Evolutionary conservation across 2,113 vertebrate species (phyloP).

Genomic region (Sphyrna mokarran): DNA sequence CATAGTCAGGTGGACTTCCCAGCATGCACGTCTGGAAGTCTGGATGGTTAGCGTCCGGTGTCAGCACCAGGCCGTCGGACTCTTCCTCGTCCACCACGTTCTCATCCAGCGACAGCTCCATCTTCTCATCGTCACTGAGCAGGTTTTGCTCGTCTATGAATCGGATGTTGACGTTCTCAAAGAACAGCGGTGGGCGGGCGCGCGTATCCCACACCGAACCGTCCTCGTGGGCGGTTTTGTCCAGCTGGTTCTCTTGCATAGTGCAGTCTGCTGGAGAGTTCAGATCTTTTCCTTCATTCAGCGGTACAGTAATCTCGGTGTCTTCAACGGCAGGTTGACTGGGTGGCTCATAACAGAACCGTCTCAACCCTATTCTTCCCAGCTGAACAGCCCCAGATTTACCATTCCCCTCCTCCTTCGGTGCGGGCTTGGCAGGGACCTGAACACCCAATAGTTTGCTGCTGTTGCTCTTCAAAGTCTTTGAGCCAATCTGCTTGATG

Average conservation of each 20-base stretch:
- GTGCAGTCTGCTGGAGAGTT: conserved; percentile 52
- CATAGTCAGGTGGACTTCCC: conserved; percentile 75
- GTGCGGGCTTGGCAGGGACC: conserved; percentile 49
- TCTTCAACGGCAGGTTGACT: background rate
- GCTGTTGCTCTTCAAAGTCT: conserved; percentile 47
- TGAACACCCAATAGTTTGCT: conserved; percentile 54
- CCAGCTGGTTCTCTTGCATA: conserved; percentile 76
- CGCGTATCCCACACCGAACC: conserved; percentile 71
- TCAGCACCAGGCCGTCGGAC: conserved; percentile 48
- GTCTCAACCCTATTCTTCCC: background rate
- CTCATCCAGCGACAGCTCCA: conserved; percentile 61
- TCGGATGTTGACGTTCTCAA: conserved; percentile 75
- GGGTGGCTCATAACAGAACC: background rate
- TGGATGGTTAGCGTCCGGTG: conserved; percentile 60
- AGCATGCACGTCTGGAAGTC: conserved; percentile 75
- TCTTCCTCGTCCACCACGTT: conserved; percentile 58
- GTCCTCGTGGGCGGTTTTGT: conserved; percentile 77
- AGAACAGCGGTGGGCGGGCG: conserved; percentile 71
- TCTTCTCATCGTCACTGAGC: conserved; percentile 58
- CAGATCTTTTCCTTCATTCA: conserved; percentile 49
- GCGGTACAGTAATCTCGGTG: conserved; percentile 44
- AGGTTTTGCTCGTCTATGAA: conserved; percentile 73
- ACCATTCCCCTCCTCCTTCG: background rate
- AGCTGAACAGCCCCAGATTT: background rate
- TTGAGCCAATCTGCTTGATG: conserved; percentile 89